Conservation (phyloP, 2,797 vertebrate species). For the Margarornis squamiger region DNA sequence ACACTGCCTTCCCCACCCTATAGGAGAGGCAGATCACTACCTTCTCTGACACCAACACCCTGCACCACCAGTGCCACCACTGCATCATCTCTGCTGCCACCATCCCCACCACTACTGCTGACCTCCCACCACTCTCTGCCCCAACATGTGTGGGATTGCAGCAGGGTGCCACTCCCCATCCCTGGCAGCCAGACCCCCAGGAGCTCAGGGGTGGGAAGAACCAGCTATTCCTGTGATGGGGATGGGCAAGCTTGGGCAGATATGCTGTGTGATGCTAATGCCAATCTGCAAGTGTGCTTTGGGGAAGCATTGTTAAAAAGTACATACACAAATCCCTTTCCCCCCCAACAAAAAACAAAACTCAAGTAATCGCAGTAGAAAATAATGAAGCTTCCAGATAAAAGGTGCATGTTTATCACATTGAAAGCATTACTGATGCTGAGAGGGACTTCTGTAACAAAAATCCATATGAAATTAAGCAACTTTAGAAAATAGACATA, state of each 20-base stretch:
- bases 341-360: not conserved
- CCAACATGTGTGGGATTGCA: not conserved
- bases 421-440: not conserved
- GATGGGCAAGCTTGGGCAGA: not conserved
- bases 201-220: not conserved
- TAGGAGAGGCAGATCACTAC: fast-evolving
- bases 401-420: not conserved
- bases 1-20: not conserved
- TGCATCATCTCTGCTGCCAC: not conserved
- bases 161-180: not conserved
- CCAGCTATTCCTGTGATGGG: not conserved
- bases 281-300: not conserved
- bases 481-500: not conserved
- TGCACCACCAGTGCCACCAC: not conserved
- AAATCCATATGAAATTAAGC: not conserved
- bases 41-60: not conserved
- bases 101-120: not conserved
- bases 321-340: not conserved
- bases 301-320: not conserved
- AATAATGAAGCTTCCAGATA: not conserved
- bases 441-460: not conserved
- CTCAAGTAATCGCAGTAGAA: not conserved
- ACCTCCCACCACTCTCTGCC: not conserved
- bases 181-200: not conserved
- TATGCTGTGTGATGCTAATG: not conserved